Percentiles rank a stretch among this genome's conserved stretches.
These are phyloP conservation scores for Cassiopea andromeda DNA, from an alignment of 30 jellyfish, hydroid and myxozoan genomes.

Conservation along the genomic window DNA sequence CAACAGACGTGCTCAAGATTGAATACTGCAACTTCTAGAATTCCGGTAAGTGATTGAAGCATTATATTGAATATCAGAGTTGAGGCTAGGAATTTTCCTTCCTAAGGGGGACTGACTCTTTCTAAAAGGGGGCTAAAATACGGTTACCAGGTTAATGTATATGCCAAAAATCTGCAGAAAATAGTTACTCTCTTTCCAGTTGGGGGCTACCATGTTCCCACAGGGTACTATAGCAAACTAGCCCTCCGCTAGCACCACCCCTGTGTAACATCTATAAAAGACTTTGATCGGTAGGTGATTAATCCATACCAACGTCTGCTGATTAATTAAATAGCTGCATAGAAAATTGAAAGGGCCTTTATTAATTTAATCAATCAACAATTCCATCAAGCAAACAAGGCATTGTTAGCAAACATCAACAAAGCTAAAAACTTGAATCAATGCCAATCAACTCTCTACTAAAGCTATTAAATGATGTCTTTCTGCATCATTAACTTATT, in stretches of 20 bases:
- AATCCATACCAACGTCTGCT: neutral
- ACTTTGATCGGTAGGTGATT: no score
- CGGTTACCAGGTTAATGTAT: neutral
- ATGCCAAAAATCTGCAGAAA: neutral
- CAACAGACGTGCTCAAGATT: conserved; percentile 44
- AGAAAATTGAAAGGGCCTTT: neutral
- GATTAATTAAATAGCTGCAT: neutral
- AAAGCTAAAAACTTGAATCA: neutral
- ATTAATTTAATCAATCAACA: neutral
- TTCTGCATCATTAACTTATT: neutral
- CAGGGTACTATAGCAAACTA: no score
- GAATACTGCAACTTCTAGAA: conserved; percentile 39
- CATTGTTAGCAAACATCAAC: neutral
- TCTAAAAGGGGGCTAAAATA: neutral
- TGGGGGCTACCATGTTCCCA: no score
- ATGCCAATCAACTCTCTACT: neutral
- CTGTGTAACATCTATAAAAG: neutral
- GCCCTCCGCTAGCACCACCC: no score
- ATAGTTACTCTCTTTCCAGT: no score
- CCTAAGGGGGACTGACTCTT: no score
- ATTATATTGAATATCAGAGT: no score
- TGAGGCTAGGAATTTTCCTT: no score
- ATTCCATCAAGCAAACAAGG: neutral
- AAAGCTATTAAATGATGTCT: neutral
- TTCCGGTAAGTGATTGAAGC: conserved; percentile 23